These are phyloP conservation scores for Dromaius novaehollandiae DNA, from an alignment of 2,113 vertebrate genomes.

Conservation along the genomic window DNA sequence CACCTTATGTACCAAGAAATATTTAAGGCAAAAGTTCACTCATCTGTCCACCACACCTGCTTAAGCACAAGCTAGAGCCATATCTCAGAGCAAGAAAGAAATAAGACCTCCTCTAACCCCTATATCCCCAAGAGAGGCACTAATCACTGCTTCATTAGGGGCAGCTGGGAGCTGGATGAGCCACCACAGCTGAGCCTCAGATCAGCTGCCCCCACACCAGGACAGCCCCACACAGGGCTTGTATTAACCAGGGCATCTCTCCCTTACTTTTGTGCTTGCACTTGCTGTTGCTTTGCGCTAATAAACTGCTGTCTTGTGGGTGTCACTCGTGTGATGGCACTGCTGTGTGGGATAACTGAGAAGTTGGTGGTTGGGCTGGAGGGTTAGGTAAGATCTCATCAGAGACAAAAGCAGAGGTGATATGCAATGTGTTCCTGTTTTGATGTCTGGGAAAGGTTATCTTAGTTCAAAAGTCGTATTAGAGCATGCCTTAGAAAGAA, in stretches of 20 bases:
- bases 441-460: background rate
- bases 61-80: rapidly evolving
- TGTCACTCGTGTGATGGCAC: background rate
- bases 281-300: background rate
- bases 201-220: too few species aligned
- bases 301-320: background rate
- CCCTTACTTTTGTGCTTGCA: background rate
- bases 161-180: background rate
- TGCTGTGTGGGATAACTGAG: background rate
- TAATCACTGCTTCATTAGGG: background rate
- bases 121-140: background rate
- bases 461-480: background rate
- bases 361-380: background rate
- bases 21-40: too few species aligned
- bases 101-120: background rate
- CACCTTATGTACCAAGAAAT: too few species aligned
- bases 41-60: too few species aligned
- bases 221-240: background rate
- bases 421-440: background rate
- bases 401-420: background rate
- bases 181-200: background rate
- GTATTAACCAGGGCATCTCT: background rate
- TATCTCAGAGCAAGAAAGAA: background rate
- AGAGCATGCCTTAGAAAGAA: background rate
- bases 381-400: background rate